Percentiles rank a stretch among this genome's conserved stretches.
These are phyloP conservation scores for Ophion ventricosus DNA, from an alignment of 2,888 invertebrate genomes.

Conservation along the genomic window DNA sequence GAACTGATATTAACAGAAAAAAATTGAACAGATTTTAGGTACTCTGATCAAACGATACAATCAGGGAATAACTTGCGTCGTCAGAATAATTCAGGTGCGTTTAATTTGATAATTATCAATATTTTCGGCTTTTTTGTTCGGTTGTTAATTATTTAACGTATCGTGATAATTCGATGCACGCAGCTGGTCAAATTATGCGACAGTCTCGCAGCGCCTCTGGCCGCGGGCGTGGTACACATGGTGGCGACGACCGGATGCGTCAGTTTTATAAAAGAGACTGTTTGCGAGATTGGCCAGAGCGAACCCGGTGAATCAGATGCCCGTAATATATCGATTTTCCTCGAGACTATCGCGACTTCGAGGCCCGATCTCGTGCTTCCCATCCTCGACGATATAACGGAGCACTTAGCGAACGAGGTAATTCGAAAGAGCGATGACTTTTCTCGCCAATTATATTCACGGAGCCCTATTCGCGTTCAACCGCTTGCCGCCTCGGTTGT, in stretches of 20 bases:
- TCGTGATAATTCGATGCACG: background rate
- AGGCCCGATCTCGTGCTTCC: conserved; percentile 76
- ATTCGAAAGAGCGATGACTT: conserved; percentile 10
- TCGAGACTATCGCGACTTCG: conserved; percentile 75
- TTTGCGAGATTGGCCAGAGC: conserved; percentile 89
- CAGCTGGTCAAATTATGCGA: conserved; percentile 91
- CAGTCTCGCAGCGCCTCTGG: conserved; percentile 88
- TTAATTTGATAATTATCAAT: background rate
- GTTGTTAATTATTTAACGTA: too few relatives aligned
- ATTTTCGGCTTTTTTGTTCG: background rate
- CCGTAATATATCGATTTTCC: conserved; percentile 78
- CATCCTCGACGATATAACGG: conserved; percentile 76
- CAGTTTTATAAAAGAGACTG: conserved; percentile 89
- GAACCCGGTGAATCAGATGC: conserved; percentile 85
- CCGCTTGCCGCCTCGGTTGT: too few relatives aligned
- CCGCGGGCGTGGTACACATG: conserved; percentile 89
- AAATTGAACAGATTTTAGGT: conserved; percentile 89
- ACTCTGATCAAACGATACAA: conserved; percentile 92
- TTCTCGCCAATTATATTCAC: background rate
- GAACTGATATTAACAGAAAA: background rate
- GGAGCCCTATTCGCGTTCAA: too few relatives aligned
- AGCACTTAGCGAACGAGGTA: conserved; percentile 78
- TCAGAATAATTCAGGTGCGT: conserved; percentile 86
- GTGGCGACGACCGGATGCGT: conserved; percentile 88
- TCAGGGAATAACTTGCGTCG: conserved; percentile 91